A percentile compares a stretch with the other conserved stretches of the same genome.
These are phyloP conservation scores for Caenorhabditis uteleia DNA, from an alignment of 2,888 invertebrate species.

Conservation along the genomic window DNA sequence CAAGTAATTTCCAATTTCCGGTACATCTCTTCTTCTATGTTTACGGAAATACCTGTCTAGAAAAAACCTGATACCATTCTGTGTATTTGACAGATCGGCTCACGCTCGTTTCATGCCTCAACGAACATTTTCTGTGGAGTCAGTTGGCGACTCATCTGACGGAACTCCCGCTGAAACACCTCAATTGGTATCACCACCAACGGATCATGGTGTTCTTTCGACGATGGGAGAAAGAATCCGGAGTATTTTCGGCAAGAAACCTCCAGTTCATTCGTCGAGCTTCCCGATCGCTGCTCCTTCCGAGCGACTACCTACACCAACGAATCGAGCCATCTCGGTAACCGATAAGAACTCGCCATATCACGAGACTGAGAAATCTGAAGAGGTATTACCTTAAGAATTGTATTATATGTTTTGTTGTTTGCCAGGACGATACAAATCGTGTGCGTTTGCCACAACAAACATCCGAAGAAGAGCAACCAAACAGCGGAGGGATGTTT, in stretches of 20 bases:
- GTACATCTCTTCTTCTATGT: too few species aligned
- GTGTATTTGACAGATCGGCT: slow-evolving; percentile 15
- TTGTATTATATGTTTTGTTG: background rate
- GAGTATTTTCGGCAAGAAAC: slow-evolving; percentile 24
- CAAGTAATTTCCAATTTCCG: too few species aligned
- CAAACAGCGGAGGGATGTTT: background rate
- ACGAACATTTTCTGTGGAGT: slow-evolving; percentile 22
- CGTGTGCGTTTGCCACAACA: slow-evolving; percentile 26
- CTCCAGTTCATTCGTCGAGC: background rate
- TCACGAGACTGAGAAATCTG: background rate
- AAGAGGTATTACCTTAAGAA: background rate
- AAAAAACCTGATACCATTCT: too few species aligned
- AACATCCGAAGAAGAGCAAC: slow-evolving; percentile 1
- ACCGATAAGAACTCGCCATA: slow-evolving; percentile 10
- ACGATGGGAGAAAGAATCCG: slow-evolving; percentile 30
- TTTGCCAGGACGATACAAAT: slow-evolving; percentile 20
- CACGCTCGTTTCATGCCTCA: slow-evolving; percentile 27
- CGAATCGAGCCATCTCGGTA: slow-evolving; percentile 3
- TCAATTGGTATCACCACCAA: slow-evolving; percentile 11
- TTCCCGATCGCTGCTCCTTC: slow-evolving; percentile 17
- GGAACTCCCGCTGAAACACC: slow-evolving; percentile 17
- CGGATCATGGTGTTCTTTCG: slow-evolving; percentile 34
- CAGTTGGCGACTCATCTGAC: slow-evolving; percentile 6
- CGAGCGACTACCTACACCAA: slow-evolving; percentile 6
- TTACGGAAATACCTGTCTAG: too few species aligned